Evolutionary conservation across 2,113 vertebrate genomes (phyloP).

Genomic region (Hemicordylus capensis): DNA sequence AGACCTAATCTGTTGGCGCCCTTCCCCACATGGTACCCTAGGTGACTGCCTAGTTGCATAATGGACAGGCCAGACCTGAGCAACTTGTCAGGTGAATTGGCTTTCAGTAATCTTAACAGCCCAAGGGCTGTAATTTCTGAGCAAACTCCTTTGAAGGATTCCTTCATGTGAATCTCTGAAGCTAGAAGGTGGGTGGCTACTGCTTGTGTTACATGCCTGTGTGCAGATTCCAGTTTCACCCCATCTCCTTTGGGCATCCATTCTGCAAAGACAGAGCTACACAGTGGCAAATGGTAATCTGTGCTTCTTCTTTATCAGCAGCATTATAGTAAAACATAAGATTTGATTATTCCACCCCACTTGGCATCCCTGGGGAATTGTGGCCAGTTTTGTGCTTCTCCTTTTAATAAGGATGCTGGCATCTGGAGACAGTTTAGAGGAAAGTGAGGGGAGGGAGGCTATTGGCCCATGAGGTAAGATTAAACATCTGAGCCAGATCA

Average conservation of each 20-base stretch:
- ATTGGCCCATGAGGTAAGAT: constrained; percentile 18
- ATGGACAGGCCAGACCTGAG: too few relatives aligned
- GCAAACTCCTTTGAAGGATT: background rate
- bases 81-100: background rate
- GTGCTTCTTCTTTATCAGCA: background rate
- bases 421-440: constrained; percentile 20
- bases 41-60: too few relatives aligned
- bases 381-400: background rate
- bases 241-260: background rate
- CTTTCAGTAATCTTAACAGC: background rate
- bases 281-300: background rate
- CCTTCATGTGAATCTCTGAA: background rate
- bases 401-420: constrained; percentile 5
- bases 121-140: background rate
- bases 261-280: background rate
- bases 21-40: too few relatives aligned
- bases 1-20: too few relatives aligned
- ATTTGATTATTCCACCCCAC: background rate
- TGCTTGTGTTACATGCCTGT: background rate
- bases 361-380: background rate
- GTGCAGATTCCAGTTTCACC: background rate
- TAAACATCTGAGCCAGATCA: constrained; percentile 1
- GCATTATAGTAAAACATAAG: background rate
- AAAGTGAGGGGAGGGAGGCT: constrained; percentile 1
- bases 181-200: background rate